A percentile compares a stretch with the other conserved stretches of the same genome.
Evolutionary conservation across 2,797 vertebrate genomes (phyloP).

Genomic region (Arctocebus calabarensis): DNA sequence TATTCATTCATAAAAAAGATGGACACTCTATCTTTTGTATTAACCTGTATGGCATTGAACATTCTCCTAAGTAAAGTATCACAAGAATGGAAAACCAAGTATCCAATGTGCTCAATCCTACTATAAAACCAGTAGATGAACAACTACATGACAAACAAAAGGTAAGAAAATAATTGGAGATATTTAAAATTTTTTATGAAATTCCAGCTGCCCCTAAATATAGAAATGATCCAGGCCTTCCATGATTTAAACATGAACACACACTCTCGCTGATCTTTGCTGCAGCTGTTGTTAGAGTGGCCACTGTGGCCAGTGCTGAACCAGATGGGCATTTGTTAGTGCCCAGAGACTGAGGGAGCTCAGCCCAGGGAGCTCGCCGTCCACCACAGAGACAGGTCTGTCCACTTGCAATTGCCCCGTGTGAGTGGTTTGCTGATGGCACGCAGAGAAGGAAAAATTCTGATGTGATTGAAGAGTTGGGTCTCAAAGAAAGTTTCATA

Average conservation of each 20-base stretch:
- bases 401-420: background rate
- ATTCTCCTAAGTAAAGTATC: no score
- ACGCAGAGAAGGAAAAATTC: background rate
- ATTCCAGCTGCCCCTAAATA: background rate
- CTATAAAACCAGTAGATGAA: no score
- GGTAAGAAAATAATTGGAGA: no score
- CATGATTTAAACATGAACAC: constrained; percentile 14
- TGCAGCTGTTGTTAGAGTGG: background rate
- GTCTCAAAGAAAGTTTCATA: background rate
- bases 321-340: background rate
- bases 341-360: background rate
- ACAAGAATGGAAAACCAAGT: no score
- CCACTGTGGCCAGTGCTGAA: background rate
- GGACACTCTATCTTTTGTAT: no score
- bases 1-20: no score
- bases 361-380: background rate
- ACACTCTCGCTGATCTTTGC: background rate
- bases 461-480: background rate
- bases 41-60: no score
- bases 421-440: background rate
- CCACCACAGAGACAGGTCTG: background rate
- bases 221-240: background rate
- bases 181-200: background rate
- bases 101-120: no score
- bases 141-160: no score